Evolutionary conservation across 2,113 vertebrate species (phyloP), one percentile per base, ranked within the genome.

Genomic region (Tylochromis polylepis): DNA sequence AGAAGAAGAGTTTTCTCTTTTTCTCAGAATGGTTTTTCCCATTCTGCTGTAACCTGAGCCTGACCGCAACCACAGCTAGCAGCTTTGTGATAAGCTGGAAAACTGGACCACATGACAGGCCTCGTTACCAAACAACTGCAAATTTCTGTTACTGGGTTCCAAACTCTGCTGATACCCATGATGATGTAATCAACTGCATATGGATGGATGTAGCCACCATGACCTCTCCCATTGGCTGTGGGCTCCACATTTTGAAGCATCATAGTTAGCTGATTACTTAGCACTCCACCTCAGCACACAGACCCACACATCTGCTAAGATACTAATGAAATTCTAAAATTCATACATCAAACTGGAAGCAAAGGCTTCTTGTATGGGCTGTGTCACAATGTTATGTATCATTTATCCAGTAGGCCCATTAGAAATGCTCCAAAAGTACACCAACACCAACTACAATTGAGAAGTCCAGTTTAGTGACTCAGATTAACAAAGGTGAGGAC

Each of bases 261-360:
- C 67, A 46, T 72, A 46, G 38, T 46, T 46, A 72, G 70, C 70
- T 51, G 43, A 75, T 75, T 75, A 29, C 43, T 29, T 75, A 75
- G 43, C 15, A 75, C 70, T 75, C 70, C 70, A 29, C 70, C 70
- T 49, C 41, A 46, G 20, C 41, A 75, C 41, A 75, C 41, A 49
- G 41, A 29, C 41, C 41, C 67, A 49, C 67, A 29, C 67, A 49
- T 29, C 24, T 29, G 41, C 70, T 75, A 20, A 72, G 67, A 72
- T 16, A 27, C 14, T 27, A 29, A 49, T 49, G 22, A 72, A 72
- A 46, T 16, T 27, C 38, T 46, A 38, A 27, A 72, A 18, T 46
- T 46, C 22, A 46, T 27, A 46, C 14, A 46, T 11, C 38, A 43
- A 41, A 72, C 24, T 6, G 41, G 8, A 72, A 72, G 67, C 5